Evolutionary conservation across 1,140 invertebrate species (phyloP), one percentile per base, ranked within the genome.

Genomic region (Bactericera cockerelli): DNA sequence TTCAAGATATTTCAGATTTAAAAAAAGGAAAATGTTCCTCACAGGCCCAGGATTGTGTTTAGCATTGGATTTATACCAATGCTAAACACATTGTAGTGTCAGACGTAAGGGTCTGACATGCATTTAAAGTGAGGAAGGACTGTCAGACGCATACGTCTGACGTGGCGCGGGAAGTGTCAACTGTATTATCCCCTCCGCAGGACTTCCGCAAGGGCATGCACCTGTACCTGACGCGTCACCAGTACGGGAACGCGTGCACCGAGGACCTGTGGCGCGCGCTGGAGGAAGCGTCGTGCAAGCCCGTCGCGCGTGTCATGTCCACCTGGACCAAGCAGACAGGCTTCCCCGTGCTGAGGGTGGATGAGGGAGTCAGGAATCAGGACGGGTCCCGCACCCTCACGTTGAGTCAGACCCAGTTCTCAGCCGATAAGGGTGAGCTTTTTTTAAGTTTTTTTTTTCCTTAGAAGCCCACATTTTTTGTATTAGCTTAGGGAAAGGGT

Each of bases 201-300:
- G 86, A 89, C 70, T 99, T 98, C 70, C 80, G 87, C n/a, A 88
- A 86, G 72, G 93, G 94, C 24, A 93, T 99, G 87, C 85, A 93
- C 67, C 69, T 84, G 3, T 99, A 99, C 68, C 72, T 99, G 59
- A 90, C 82, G 2, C 80, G 83, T 59, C 88, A 95, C 75, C 83
- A 86, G 71, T 94, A 93, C 68, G 78, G 75, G 31, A 96, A 99
- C 70, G 93, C 95, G 2, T 83, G 85, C 64, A 98, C 96, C 8
- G 87, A 92, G 70, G 91, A 99, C 71, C 75, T 99, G 53, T 99
- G 95, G 95, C 76, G 79, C 1, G 85, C 90, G 0, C 75, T 99
- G 54, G 88, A 86, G 67, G 84, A 90, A 67, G 85, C 89, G 0
- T 94, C 90, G 62, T 85, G 83, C 1, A 93, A 96, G 71, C 87